Conservation (phyloP, 2,113 vertebrate genomes). For the Hydrolagus affinis region DNA sequence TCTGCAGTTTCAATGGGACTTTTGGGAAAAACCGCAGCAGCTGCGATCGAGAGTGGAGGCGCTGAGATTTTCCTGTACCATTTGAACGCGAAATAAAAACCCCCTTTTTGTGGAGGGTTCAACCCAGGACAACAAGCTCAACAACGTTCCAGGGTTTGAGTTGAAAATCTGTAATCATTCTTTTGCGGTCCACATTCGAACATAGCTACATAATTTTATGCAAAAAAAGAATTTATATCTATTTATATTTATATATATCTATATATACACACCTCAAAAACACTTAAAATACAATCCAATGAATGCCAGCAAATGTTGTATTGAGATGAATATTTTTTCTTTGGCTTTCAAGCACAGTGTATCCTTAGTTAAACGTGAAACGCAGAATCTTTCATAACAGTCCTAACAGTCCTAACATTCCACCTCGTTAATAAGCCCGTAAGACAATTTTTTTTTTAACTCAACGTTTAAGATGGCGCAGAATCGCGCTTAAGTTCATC, state of each 20-base stretch:
- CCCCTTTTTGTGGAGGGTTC: not conserved
- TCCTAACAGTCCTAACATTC: too few species aligned
- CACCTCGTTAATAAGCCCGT: too few species aligned
- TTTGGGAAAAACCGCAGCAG: not conserved
- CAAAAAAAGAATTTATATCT: too few species aligned
- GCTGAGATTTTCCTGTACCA: not conserved
- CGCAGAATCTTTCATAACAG: too few species aligned
- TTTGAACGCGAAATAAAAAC: not conserved
- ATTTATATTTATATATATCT: too few species aligned
- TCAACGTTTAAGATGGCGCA: too few species aligned
- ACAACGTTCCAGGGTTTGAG: not conserved
- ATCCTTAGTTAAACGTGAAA: too few species aligned
- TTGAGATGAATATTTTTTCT: not conserved
- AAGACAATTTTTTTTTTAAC: too few species aligned
- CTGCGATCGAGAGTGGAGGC: not conserved
- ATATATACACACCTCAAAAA: not conserved
- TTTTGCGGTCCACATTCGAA: not conserved
- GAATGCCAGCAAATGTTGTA: not conserved
- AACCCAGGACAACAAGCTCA: not conserved
- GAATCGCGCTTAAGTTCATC: too few species aligned
- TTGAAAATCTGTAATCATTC: not conserved
- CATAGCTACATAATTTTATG: not conserved
- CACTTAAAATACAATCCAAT: not conserved
- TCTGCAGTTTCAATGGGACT: too few species aligned
- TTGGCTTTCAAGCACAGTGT: too few species aligned